Conservation (phyloP, 1,140 invertebrate species). For the Philopotamus ludificatus region DNA sequence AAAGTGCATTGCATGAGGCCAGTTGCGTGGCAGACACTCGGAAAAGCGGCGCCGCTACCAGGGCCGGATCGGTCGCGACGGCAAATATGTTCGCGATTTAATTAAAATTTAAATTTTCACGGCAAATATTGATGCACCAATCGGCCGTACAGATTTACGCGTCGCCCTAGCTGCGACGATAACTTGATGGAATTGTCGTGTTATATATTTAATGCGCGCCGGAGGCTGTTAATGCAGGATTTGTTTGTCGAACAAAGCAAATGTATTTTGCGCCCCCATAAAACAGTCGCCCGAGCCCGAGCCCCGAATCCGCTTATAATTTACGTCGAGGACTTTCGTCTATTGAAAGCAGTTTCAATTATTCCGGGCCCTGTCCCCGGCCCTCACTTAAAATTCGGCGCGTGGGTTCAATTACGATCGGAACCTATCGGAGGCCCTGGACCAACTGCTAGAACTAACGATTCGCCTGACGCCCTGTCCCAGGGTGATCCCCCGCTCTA, state of each 20-base stretch:
- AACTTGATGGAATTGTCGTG: neutral
- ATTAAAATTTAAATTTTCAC: too few species aligned
- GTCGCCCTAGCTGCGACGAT: too few species aligned
- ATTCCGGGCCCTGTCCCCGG: neutral
- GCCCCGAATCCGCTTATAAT: neutral
- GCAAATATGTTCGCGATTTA: too few species aligned
- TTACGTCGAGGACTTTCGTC: neutral
- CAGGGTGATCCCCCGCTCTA: neutral
- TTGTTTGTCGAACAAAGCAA: neutral
- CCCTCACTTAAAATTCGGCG: constrained; percentile 14
- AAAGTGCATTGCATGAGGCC: too few species aligned
- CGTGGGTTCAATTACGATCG: constrained; percentile 15
- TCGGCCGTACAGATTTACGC: too few species aligned
- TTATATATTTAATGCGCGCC: too few species aligned
- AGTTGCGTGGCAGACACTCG: too few species aligned
- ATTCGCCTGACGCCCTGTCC: neutral
- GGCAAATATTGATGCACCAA: too few species aligned
- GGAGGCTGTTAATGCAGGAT: neutral
- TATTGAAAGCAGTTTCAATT: constrained; percentile 21
- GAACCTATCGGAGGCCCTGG: neutral
- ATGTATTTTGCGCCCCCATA: neutral
- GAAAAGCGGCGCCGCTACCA: too few species aligned
- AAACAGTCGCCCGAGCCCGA: neutral
- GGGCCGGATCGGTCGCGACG: too few species aligned
- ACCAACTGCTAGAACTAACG: constrained; percentile 4